These are phyloP conservation scores for Leuctra nigra DNA, from an alignment of 2,888 invertebrate genomes.

Conservation along the genomic window DNA sequence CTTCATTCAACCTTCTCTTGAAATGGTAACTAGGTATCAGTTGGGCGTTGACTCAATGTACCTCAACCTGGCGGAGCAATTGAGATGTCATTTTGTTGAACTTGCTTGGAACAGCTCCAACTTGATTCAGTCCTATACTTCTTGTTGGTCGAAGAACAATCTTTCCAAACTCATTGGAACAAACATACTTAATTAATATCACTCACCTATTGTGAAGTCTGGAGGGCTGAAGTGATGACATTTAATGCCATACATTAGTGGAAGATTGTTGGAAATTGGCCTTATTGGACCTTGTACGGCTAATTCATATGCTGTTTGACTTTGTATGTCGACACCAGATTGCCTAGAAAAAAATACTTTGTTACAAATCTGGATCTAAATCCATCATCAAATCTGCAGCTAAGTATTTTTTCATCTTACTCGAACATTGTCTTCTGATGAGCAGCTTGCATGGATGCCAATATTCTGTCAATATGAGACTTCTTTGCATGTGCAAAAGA, in stretches of 20 bases:
- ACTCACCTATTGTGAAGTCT: conserved; percentile 72
- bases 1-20: too few species aligned
- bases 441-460: conserved; percentile 74
- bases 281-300: conserved; percentile 76
- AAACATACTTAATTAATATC: too few species aligned
- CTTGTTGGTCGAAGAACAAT: too few species aligned
- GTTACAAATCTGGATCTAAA: not conserved
- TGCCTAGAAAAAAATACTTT: too few species aligned
- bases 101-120: too few species aligned
- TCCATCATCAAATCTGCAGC: not conserved
- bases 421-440: conserved; percentile 83
- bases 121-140: too few species aligned
- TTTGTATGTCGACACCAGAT: conserved; percentile 73
- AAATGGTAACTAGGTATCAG: too few species aligned
- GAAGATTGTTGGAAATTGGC: conserved; percentile 60
- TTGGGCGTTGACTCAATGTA: too few species aligned
- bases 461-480: conserved; percentile 61
- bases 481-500: conserved; percentile 63
- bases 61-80: too few species aligned
- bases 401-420: conserved; percentile 45
- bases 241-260: conserved; percentile 79
- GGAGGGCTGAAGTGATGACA: conserved; percentile 77
- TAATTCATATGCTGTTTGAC: conserved; percentile 84
- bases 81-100: too few species aligned
- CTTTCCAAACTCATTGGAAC: too few species aligned